A percentile compares a stretch with the other conserved stretches of the same genome.
These are phyloP conservation scores for Aphaenogaster ashmeadi DNA, from an alignment of 1,140 invertebrate species.

Conservation along the genomic window DNA sequence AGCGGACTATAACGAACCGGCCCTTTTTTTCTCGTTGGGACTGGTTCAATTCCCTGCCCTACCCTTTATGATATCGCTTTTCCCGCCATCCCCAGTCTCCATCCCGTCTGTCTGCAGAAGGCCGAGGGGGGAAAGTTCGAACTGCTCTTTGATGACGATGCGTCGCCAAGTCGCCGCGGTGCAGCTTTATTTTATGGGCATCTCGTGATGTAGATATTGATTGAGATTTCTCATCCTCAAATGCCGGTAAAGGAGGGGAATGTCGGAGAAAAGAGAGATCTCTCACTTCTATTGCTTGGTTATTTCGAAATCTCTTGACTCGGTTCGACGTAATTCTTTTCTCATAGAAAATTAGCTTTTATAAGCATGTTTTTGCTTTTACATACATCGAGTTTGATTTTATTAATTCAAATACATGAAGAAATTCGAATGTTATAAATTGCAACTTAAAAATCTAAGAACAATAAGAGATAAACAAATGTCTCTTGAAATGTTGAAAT, in stretches of 20 bases:
- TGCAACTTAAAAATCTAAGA: background rate
- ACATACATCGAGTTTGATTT: background rate
- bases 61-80: constrained; percentile 79
- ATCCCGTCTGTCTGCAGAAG: constrained; percentile 2
- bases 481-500: background rate
- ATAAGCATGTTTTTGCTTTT: background rate
- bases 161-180: constrained; percentile 75
- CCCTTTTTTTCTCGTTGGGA: constrained; percentile 74
- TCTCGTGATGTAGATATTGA: constrained; percentile 76
- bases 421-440: constrained; percentile 2
- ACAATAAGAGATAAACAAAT: background rate
- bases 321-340: background rate
- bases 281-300: background rate
- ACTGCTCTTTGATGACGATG: constrained; percentile 81
- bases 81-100: constrained; percentile 16
- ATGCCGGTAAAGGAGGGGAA: background rate
- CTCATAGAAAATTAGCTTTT: background rate
- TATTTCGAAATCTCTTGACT: background rate
- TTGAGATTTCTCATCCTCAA: constrained; percentile 69
- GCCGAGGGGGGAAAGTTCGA: constrained; percentile 67
- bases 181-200: constrained; percentile 79
- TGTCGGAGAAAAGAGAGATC: background rate
- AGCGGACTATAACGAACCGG: constrained; percentile 73
- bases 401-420: background rate
- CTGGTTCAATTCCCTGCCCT: constrained; percentile 72